Base-by-base conservation (phyloP, 2,797 vertebrate species). In the Lithobates pipiens region DNA sequence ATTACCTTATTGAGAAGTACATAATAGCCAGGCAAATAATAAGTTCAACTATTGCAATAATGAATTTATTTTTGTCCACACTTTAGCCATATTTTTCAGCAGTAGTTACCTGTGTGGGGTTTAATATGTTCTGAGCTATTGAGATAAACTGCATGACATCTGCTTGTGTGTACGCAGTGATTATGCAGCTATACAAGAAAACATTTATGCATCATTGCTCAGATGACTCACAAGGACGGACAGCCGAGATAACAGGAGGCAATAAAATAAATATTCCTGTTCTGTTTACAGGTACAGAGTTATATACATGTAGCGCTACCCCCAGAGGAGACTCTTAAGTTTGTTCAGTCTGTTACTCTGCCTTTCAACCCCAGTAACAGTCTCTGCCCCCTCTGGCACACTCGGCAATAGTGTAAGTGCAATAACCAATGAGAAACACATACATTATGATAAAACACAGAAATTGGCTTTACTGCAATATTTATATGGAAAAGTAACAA, bases 161-260 rank as follows among this genome's bases (percentile, higher is more conserved):
- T 81, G 79, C 39, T 73, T 25, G 23, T 42, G 71, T 70, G 23
- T 72, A 29, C 69, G 46, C 65, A 81, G 69, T 42, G 46, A 81
- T 57, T 71, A 72, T 46, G 50, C 68, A 8, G 50, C 79, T 81
- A 57, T 57, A 81, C 54, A 71, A 71, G 67, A 42, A 80, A 80
- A 71, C 27, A 57, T 46, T 46, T 34, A 11, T 36, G 46, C 79
- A 50, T 81, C 68, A 72, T 72, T 81, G 79, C 44, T 72, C 44
- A 61, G 32, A 81, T 81, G 79, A 81, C 34, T 81, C 44, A 70
- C 23, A 21, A 32, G 5, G 67, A 70, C 29, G 16, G 44, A 11
- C 68, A 39, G 32, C 29, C 71, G 10, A 42, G 4, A 72, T 15
- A 34, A 72, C 29, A 39, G 13, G 18, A 25, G 39, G 44, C 50